Percentiles rank a stretch among this genome's conserved stretches.
Evolutionary conservation across 2,113 vertebrate genomes (phyloP).

Genomic region (Shinisaurus crocodilurus): DNA sequence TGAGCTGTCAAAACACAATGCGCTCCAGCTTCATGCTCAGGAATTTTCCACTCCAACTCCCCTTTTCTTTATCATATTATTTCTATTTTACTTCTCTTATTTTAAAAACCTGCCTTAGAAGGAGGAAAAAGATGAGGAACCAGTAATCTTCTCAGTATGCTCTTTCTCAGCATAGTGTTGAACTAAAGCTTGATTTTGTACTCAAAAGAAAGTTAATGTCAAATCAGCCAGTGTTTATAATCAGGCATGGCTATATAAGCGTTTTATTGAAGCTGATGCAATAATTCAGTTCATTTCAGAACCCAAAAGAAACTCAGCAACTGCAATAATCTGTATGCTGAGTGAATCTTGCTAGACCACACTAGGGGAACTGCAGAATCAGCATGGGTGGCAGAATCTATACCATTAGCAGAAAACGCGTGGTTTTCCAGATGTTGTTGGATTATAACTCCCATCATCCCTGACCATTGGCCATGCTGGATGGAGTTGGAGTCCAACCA

Average conservation of each 20-base stretch:
- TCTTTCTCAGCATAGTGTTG: background rate
- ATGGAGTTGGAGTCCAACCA: background rate
- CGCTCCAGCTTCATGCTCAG: conserved; percentile 47
- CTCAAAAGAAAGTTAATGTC: background rate
- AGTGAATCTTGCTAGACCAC: background rate
- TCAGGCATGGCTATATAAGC: background rate
- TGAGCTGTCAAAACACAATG: conserved; percentile 58
- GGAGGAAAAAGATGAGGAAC: background rate
- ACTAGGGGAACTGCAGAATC: background rate
- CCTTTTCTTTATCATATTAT: conserved; percentile 39
- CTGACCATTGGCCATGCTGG: background rate
- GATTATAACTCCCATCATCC: background rate
- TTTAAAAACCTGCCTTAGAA: conserved; percentile 37
- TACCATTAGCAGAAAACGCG: background rate
- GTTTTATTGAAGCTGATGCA: background rate
- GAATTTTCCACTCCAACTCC: conserved; percentile 68
- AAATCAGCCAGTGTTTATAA: background rate
- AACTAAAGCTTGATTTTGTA: background rate
- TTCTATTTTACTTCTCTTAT: conserved; percentile 39
- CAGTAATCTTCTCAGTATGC: background rate
- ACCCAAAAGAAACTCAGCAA: background rate
- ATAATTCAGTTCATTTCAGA: background rate
- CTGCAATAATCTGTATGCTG: background rate
- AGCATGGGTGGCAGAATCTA: background rate
- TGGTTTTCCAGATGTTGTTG: background rate